Conservation (phyloP, 2,888 invertebrate genomes). For the Automeris io region DNA sequence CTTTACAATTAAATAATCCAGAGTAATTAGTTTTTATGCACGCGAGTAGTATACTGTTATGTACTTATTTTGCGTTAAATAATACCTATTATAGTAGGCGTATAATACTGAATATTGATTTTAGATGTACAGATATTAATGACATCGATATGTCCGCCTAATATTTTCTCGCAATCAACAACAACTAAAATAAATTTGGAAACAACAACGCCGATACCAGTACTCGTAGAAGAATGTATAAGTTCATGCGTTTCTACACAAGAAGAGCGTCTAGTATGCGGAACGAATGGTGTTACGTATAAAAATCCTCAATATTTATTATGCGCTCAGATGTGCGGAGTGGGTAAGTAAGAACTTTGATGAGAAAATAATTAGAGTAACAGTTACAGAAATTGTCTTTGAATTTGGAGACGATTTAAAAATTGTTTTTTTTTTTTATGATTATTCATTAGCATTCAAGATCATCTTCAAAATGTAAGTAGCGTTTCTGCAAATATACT, state of each 20-base stretch:
- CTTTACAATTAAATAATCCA: too few relatives aligned
- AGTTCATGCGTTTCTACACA: background rate
- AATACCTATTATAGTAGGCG: too few relatives aligned
- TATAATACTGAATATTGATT: background rate
- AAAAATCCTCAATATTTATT: background rate
- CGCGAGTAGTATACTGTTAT: too few relatives aligned
- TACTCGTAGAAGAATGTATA: background rate
- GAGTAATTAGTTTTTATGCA: too few relatives aligned
- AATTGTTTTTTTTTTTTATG: too few relatives aligned
- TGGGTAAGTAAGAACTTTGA: slow-evolving; percentile 18
- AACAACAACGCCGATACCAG: background rate
- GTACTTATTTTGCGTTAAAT: too few relatives aligned
- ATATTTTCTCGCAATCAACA: background rate
- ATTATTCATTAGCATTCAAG: too few relatives aligned
- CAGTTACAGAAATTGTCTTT: too few relatives aligned
- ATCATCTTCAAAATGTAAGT: too few relatives aligned
- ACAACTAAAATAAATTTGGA: background rate
- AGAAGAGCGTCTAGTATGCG: slow-evolving; percentile 3
- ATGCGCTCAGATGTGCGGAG: slow-evolving; percentile 19
- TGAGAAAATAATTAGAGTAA: too few relatives aligned
- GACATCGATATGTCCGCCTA: background rate
- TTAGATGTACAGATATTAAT: background rate
- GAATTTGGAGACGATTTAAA: too few relatives aligned
- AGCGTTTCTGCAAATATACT: too few relatives aligned
- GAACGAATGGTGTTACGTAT: slow-evolving; percentile 4